phyloP scores from a whole-genome alignment of 1,140 invertebrate species.

The Cepaea nemoralis region DNA sequence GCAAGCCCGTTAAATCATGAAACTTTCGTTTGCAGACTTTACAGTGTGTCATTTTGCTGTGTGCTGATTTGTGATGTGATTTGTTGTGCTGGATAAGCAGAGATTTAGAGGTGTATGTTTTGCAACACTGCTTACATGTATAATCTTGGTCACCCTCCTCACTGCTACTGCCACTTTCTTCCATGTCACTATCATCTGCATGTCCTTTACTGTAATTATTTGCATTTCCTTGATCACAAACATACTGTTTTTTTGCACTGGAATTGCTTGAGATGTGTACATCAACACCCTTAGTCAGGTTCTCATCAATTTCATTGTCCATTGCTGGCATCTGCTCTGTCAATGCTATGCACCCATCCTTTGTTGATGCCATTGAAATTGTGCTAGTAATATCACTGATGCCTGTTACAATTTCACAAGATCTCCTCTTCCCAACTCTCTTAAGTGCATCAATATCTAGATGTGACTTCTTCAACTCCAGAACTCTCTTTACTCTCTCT shows the following conservation, averaged over 20 bases:
- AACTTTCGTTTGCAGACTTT: constrained; percentile 24
- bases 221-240: neutral
- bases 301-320: neutral
- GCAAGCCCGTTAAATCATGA: neutral
- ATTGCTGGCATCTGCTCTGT: neutral
- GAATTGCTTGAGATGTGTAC: too few relatives aligned
- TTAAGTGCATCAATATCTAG: neutral
- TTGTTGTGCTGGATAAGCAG: neutral
- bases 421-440: neutral
- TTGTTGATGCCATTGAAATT: neutral
- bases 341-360: neutral
- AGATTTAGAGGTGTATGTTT: neutral
- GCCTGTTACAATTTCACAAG: neutral
- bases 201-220: too few relatives aligned
- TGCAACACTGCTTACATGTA: constrained; percentile 22
- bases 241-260: too few relatives aligned
- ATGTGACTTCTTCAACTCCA: neutral
- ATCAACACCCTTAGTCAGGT: too few relatives aligned
- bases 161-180: constrained; percentile 1
- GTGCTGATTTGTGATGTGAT: neutral
- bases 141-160: neutral
- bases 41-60: neutral
- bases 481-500: neutral
- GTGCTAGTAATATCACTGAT: neutral
- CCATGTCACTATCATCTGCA: neutral